These are phyloP conservation scores for Sesamia nonagrioides DNA, from an alignment of 1,140 invertebrate genomes.

Conservation along the genomic window DNA sequence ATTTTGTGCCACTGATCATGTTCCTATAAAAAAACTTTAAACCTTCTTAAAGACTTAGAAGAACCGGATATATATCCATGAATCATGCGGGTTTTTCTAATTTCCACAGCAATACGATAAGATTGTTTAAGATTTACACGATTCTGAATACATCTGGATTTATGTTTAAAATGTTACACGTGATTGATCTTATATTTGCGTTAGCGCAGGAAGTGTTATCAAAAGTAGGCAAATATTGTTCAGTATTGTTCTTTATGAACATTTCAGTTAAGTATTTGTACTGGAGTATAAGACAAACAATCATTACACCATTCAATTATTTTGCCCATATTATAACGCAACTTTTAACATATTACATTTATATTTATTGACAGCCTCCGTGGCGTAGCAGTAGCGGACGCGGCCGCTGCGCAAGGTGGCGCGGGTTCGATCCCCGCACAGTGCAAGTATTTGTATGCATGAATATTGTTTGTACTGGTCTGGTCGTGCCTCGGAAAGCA, in stretches of 20 bases:
- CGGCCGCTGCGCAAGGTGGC: too few relatives aligned
- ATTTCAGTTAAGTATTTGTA: conserved; percentile 8
- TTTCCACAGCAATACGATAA: conserved; percentile 34
- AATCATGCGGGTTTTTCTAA: conserved; percentile 20
- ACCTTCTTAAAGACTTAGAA: neutral
- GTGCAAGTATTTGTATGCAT: too few relatives aligned
- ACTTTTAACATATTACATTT: too few relatives aligned
- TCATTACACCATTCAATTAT: too few relatives aligned
- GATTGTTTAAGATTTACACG: conserved; percentile 30
- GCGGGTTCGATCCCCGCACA: too few relatives aligned
- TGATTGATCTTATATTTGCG: conserved; percentile 59
- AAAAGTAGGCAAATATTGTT: conserved; percentile 50
- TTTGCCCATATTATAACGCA: too few relatives aligned
- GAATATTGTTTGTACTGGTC: too few relatives aligned
- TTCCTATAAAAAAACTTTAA: neutral
- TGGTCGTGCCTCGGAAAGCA: too few relatives aligned
- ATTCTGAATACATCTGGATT: conserved; percentile 43
- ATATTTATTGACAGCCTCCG: too few relatives aligned
- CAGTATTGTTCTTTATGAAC: conserved; percentile 47
- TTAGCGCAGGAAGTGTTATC: conserved; percentile 58
- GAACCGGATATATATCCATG: neutral
- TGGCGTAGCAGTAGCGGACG: too few relatives aligned
- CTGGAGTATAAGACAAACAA: neutral
- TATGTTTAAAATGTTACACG: conserved; percentile 38
- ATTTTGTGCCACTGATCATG: too few relatives aligned